Evolutionary conservation across 2,888 invertebrate genomes (phyloP).

Genomic region (Cybosia mesomella): DNA sequence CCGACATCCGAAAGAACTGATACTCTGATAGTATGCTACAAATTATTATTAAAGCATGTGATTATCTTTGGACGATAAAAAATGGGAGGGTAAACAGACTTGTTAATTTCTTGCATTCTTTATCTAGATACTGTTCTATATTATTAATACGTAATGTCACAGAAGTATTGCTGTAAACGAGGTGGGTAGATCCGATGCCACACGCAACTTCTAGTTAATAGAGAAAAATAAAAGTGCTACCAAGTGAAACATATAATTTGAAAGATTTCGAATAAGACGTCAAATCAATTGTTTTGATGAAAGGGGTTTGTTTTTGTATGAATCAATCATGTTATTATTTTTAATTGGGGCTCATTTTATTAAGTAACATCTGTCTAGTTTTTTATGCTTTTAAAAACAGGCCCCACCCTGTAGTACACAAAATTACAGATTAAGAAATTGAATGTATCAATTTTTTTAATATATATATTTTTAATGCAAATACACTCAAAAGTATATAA

Average conservation of each 20-base stretch:
- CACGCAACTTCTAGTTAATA: slow-evolving; percentile 69
- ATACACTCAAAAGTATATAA: neutral
- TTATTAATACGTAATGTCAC: slow-evolving; percentile 76
- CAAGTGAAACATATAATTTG: slow-evolving; percentile 75
- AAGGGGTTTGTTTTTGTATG: slow-evolving; percentile 72
- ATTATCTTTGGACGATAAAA: slow-evolving; percentile 71
- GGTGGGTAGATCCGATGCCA: slow-evolving; percentile 59
- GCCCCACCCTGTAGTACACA: slow-evolving; percentile 9
- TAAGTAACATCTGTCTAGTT: slow-evolving; percentile 70
- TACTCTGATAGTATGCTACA: slow-evolving; percentile 77
- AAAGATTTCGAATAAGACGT: slow-evolving; percentile 73
- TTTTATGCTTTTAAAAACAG: slow-evolving; percentile 31
- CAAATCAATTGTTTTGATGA: slow-evolving; percentile 75
- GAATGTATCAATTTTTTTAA: neutral
- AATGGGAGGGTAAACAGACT: slow-evolving; percentile 63
- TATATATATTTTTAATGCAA: neutral
- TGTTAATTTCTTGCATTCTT: slow-evolving; percentile 74
- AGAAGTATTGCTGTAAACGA: slow-evolving; percentile 63
- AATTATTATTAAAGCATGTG: slow-evolving; percentile 74
- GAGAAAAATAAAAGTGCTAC: slow-evolving; percentile 54
- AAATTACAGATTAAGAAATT: neutral
- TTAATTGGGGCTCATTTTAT: slow-evolving; percentile 66
- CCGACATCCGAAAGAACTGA: slow-evolving; percentile 72
- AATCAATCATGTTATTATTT: slow-evolving; percentile 79
- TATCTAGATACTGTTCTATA: slow-evolving; percentile 56